Conservation (phyloP, 2,888 invertebrate species). For the Neoscelio sp. region DNA sequence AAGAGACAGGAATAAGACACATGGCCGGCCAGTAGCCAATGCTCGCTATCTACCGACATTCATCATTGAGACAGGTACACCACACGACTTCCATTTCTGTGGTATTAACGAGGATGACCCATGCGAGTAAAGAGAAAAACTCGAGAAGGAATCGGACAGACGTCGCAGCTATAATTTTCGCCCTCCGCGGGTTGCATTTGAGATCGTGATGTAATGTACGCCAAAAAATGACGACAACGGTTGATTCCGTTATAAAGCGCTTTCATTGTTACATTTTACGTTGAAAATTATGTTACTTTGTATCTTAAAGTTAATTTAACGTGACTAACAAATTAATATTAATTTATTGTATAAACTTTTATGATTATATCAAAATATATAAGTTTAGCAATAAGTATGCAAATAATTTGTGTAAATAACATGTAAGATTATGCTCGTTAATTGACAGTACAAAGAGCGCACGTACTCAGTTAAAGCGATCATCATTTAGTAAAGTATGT, state of each 20-base stretch:
- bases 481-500: conserved; percentile 23
- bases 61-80: conserved; percentile 79
- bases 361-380: no score
- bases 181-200: conserved; percentile 24
- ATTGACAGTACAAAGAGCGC: conserved; percentile 19
- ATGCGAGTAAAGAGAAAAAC: conserved; percentile 43
- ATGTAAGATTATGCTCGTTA: conserved; percentile 13
- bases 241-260: conserved; percentile 21
- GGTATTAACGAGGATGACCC: conserved; percentile 68
- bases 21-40: conserved; percentile 75
- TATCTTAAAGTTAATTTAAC: neutral
- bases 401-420: conserved; percentile 10
- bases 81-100: conserved; percentile 67
- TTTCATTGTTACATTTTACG: conserved; percentile 17
- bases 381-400: neutral
- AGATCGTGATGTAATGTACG: conserved; percentile 21
- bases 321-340: neutral
- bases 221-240: conserved; percentile 26
- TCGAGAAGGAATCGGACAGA: conserved; percentile 37
- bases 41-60: conserved; percentile 77
- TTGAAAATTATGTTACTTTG: conserved; percentile 12
- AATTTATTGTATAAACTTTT: neutral
- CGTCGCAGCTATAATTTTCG: conserved; percentile 54
- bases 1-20: conserved; percentile 78
- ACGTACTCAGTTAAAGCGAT: neutral